phyloP scores from a whole-genome alignment of 2,888 invertebrate genomes.

The Cephus pulcher region DNA sequence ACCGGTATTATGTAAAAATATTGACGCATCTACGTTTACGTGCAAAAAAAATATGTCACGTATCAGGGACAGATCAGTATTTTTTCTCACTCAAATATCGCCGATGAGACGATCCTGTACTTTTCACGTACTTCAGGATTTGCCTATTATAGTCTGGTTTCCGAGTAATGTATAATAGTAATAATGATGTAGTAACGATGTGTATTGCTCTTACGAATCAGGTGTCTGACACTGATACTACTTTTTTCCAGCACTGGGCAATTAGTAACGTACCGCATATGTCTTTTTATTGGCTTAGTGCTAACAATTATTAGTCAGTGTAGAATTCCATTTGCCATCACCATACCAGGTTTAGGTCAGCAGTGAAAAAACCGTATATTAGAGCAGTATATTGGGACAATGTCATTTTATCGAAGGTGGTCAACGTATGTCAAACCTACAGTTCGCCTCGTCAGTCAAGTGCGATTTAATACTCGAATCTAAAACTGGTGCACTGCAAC shows the following conservation, averaged over 20 bases:
- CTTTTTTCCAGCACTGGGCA: neutral
- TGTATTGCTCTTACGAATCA: neutral
- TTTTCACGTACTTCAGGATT: no score
- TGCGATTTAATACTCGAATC: neutral
- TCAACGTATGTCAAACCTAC: neutral
- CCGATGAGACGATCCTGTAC: no score
- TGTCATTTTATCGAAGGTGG: neutral
- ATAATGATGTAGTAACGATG: neutral
- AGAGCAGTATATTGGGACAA: neutral
- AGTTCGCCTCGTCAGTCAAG: neutral
- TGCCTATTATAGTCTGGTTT: no score
- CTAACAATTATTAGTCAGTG: neutral
- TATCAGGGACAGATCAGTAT: no score
- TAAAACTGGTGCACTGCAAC: neutral
- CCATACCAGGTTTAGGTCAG: neutral
- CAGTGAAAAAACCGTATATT: neutral
- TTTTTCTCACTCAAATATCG: no score
- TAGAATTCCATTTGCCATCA: neutral
- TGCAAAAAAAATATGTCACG: no score
- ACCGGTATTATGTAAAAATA: neutral
- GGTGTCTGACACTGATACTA: neutral
- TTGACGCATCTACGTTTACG: neutral
- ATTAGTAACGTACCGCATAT: neutral
- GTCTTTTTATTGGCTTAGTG: neutral
- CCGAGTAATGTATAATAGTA: no score